Evolutionary conservation across 2,113 vertebrate species (phyloP).

Genomic region (Carassius gibelio): DNA sequence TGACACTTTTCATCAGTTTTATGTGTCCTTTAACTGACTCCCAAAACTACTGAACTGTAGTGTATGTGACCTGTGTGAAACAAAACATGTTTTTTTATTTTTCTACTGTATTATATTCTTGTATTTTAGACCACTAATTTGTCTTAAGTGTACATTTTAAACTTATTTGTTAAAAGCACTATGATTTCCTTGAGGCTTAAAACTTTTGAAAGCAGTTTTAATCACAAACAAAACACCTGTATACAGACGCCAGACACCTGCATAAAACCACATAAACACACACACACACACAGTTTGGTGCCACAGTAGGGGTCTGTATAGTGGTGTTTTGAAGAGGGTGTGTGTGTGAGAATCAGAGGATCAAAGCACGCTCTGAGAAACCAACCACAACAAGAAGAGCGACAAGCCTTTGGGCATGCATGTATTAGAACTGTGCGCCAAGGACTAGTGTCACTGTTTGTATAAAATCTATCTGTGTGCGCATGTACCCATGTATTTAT

Average conservation of each 20-base stretch:
- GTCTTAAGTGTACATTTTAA: not conserved
- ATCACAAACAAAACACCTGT: constrained; percentile 12
- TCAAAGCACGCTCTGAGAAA: constrained; percentile 20
- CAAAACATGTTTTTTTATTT: not conserved
- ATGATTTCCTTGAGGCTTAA: not conserved
- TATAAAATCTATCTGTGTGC: not conserved
- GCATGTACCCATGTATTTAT: constrained; percentile 35
- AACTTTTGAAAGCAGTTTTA: not conserved
- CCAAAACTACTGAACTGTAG: too few species aligned
- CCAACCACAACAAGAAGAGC: constrained; percentile 31
- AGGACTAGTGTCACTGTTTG: constrained; percentile 7
- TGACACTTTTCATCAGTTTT: too few species aligned
- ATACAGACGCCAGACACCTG: constrained; percentile 14
- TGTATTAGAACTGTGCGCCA: not conserved
- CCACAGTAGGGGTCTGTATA: constrained; percentile 16
- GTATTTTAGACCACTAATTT: too few species aligned
- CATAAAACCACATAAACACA: constrained; percentile 18
- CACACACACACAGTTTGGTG: not conserved
- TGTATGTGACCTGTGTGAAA: not conserved
- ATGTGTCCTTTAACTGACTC: too few species aligned
- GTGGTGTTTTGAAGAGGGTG: not conserved
- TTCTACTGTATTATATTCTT: too few species aligned
- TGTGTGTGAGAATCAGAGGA: constrained; percentile 26
- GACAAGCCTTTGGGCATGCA: constrained; percentile 22
- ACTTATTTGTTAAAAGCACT: not conserved